Percentiles rank a stretch among this genome's conserved stretches.
These are phyloP conservation scores for Vespertilio murinus DNA, from an alignment of 2,797 vertebrate genomes.

Conservation along the genomic window DNA sequence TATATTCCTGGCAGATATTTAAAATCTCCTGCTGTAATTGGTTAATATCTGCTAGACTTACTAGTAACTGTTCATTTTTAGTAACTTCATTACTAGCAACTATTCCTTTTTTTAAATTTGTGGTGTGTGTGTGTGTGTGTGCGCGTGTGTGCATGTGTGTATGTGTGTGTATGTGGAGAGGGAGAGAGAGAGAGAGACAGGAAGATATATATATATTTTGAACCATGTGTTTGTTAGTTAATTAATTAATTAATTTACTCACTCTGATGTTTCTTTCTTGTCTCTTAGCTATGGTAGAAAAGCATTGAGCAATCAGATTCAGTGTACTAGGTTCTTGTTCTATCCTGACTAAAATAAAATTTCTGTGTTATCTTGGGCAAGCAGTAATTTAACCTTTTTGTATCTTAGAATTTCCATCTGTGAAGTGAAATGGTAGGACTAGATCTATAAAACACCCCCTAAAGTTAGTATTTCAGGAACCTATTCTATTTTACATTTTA, in stretches of 20 bases:
- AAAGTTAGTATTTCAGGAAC: not conserved
- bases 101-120: not conserved
- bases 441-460: not conserved
- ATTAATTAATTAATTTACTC: not conserved
- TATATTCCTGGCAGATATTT: not conserved
- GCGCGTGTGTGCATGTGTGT: no score
- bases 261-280: not conserved
- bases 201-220: not conserved
- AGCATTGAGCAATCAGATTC: not conserved
- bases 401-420: not conserved
- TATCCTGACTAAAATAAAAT: not conserved
- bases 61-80: not conserved
- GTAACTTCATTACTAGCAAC: not conserved
- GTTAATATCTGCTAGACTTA: not conserved
- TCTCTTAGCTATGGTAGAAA: not conserved
- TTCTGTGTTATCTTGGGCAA: not conserved
- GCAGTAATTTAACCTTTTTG: not conserved
- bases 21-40: not conserved
- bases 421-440: not conserved
- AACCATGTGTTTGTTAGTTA: not conserved
- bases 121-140: not conserved
- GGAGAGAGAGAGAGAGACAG: no score
- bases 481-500: constrained; percentile 2
- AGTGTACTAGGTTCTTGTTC: not conserved
- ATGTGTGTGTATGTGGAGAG: not conserved